Evolutionary conservation across 2,113 vertebrate genomes (phyloP), one percentile per base, ranked within the genome.

Genomic region (Coracopsis vasa): DNA sequence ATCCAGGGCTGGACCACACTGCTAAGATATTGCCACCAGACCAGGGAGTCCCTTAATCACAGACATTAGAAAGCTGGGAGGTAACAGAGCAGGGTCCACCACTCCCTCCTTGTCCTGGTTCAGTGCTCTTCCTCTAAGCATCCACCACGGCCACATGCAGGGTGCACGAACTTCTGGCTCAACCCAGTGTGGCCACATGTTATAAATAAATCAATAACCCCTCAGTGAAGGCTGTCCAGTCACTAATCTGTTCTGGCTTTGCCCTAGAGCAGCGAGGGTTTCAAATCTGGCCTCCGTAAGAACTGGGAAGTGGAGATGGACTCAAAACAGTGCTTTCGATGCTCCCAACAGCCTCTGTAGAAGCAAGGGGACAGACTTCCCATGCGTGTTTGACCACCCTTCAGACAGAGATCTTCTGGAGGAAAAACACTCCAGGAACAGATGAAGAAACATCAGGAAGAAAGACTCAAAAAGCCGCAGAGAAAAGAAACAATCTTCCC

Each of bases 241-340:
- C 86, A 66, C 60, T 73, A 9, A 35, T 29, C 8, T 16, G 61
- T 47, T 15, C 14, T 29, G 51, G 41, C 41, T 80, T 37, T 69
- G 44, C 48, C 75, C 35, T 7, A 2, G 16, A 62, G 71, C 1
- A 2, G 18, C 0, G 25, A 82, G 28, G 50, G 19, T 41, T 75
- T 86, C 75, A 62, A 33, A 64, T 50, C 27, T 13, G 29, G 33
- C 67, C 41, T 69, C 77, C 2, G 0, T 2, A 5, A 67, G 56
- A 80, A 71, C 80, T 79, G 56, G 28, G 62, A 91, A 16, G 31
- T 44, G 25, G 50, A 82, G 61, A 64, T 17, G 47, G 15, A 75
- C 13, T 28, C 19, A 0, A n/a, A 66, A 50, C 0, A 2, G 20
- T 6, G 25, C 1, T 27, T 65, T 9, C 1, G 0, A 23, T 45